phyloP scores from a whole-genome alignment of 2,113 vertebrate genomes.

The Scolopax mira region DNA sequence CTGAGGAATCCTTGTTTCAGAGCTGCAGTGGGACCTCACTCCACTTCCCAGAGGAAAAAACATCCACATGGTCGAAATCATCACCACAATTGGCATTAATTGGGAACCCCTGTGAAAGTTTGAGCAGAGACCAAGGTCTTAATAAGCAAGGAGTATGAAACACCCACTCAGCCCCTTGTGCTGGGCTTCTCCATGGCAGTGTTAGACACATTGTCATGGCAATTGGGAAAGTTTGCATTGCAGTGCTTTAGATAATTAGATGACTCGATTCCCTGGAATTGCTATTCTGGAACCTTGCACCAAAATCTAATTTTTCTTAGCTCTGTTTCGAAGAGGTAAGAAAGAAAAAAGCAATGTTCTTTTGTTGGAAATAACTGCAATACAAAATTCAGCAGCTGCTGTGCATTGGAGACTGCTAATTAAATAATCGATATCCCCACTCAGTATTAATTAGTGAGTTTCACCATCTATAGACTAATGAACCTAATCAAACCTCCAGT shows the following conservation, averaged over 20 bases:
- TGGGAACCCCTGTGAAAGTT: background rate
- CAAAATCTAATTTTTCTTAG: background rate
- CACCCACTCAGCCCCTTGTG: background rate
- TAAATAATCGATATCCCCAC: background rate
- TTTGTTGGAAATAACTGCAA: background rate
- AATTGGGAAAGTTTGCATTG: background rate
- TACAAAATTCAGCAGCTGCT: background rate
- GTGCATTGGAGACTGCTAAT: background rate
- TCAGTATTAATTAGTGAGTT: background rate
- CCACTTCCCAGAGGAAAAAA: background rate
- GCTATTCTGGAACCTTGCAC: background rate
- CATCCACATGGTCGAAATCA: background rate
- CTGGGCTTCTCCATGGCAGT: background rate
- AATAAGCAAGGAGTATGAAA: background rate
- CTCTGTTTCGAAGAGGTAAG: background rate
- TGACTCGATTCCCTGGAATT: background rate
- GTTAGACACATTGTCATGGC: constrained; percentile 6
- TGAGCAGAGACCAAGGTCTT: background rate
- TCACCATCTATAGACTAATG: background rate
- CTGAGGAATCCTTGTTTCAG: background rate
- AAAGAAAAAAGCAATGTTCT: background rate
- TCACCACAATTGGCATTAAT: background rate
- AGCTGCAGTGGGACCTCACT: background rate
- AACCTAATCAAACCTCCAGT: background rate
- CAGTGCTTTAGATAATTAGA: background rate